Evolutionary conservation across 2,888 invertebrate genomes (phyloP).

Genomic region (Apamea crenata): DNA sequence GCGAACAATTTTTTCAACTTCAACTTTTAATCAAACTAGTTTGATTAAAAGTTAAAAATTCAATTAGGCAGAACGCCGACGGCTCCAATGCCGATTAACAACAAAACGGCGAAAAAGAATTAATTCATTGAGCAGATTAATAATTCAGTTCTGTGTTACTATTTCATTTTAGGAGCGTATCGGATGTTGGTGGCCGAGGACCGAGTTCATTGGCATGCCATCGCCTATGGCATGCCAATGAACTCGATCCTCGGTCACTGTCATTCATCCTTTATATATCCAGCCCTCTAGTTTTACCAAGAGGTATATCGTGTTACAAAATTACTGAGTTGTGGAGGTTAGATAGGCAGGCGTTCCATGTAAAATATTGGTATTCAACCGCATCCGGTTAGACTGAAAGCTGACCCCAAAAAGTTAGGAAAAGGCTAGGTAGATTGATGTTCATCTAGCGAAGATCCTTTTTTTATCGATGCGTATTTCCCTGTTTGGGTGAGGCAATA

Average conservation of each 20-base stretch:
- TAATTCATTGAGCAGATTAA: slow-evolving; percentile 39
- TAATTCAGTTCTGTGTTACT: neutral
- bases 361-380: neutral
- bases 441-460: neutral
- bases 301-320: neutral
- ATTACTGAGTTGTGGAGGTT: neutral
- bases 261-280: neutral
- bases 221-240: too few relatives aligned
- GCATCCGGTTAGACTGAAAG: neutral
- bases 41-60: slow-evolving; percentile 44
- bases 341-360: neutral
- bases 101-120: slow-evolving; percentile 21
- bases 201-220: too few relatives aligned
- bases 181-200: neutral
- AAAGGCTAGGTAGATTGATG: neutral
- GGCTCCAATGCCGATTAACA: slow-evolving; percentile 3
- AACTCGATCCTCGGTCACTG: neutral
- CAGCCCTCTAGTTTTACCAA: neutral
- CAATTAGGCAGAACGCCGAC: slow-evolving; percentile 29
- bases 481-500: neutral
- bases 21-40: slow-evolving; percentile 40
- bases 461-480: neutral
- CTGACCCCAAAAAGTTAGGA: neutral
- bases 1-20: too few relatives aligned
- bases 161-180: too few relatives aligned